A percentile compares a stretch with the other conserved stretches of the same genome.
Conservation (phyloP, 2,797 vertebrate genomes). For the Phoebastria nigripes region DNA sequence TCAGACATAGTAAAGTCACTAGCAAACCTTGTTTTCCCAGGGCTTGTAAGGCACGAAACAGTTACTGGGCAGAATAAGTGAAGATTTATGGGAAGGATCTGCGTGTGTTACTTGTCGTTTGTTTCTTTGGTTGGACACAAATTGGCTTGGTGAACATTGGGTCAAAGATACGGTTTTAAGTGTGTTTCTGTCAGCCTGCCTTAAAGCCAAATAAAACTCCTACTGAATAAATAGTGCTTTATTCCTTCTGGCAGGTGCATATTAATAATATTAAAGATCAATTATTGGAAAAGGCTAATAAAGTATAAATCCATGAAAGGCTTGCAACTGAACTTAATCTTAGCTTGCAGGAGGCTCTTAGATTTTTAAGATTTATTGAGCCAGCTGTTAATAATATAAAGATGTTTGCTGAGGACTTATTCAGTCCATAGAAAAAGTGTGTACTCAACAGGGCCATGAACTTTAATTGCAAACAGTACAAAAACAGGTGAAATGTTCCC, state of each 20-base stretch:
- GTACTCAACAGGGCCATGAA: background rate
- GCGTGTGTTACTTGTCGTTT: background rate
- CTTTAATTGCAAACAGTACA: background rate
- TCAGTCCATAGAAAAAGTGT: background rate
- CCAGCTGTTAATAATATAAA: constrained; percentile 26
- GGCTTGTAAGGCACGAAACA: background rate
- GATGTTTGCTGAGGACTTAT: background rate
- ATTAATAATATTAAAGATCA: constrained; percentile 35
- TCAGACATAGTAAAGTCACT: background rate
- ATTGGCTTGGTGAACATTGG: background rate
- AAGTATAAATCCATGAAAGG: constrained; percentile 11
- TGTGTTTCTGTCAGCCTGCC: background rate
- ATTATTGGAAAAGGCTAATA: constrained; percentile 46
- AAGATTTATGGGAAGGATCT: background rate
- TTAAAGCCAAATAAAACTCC: constrained; percentile 28
- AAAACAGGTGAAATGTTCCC: constrained; percentile 22
- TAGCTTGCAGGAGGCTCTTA: constrained; percentile 26
- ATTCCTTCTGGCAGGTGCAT: background rate
- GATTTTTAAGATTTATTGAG: constrained; percentile 37
- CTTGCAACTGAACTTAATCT: constrained; percentile 36
- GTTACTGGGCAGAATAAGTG: background rate
- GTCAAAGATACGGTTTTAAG: background rate
- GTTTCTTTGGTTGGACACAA: background rate
- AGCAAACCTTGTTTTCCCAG: background rate
- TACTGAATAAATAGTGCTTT: background rate